These are phyloP conservation scores for Cephus runcator DNA, from an alignment of 2,888 invertebrate species.

Conservation along the genomic window DNA sequence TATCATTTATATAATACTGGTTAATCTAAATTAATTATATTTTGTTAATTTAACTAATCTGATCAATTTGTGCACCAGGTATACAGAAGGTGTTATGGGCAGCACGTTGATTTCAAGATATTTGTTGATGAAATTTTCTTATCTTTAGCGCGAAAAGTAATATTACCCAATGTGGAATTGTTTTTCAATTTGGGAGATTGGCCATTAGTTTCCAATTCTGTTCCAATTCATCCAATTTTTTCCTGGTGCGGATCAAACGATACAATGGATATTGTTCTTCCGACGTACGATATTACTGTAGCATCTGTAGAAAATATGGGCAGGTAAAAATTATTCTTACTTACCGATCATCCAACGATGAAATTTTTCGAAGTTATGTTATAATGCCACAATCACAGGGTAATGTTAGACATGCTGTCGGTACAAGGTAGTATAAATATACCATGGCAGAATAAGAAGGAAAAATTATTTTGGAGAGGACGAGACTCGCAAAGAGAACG, in stretches of 20 bases:
- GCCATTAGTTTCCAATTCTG: conserved; percentile 78
- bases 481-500: conserved; percentile 90
- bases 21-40: neutral
- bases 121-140: conserved; percentile 90
- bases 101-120: conserved; percentile 95
- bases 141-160: conserved; percentile 82
- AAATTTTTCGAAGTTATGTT: neutral
- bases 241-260: conserved; percentile 96
- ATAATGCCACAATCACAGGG: conserved; percentile 68
- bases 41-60: neutral
- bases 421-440: conserved; percentile 83
- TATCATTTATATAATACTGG: conserved; percentile 4
- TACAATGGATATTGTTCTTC: conserved; percentile 89
- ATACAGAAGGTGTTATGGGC: conserved; percentile 90
- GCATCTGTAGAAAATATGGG: conserved; percentile 94
- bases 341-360: neutral
- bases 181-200: conserved; percentile 96
- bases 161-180: conserved; percentile 88
- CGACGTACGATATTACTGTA: conserved; percentile 95
- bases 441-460: conserved; percentile 79
- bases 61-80: conserved; percentile 65
- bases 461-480: conserved; percentile 90
- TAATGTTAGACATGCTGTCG: conserved; percentile 89
- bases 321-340: conserved; percentile 69
- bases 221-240: conserved; percentile 80